phyloP scores from a whole-genome alignment of 2,797 vertebrate genomes.

The Natrix natrix region DNA sequence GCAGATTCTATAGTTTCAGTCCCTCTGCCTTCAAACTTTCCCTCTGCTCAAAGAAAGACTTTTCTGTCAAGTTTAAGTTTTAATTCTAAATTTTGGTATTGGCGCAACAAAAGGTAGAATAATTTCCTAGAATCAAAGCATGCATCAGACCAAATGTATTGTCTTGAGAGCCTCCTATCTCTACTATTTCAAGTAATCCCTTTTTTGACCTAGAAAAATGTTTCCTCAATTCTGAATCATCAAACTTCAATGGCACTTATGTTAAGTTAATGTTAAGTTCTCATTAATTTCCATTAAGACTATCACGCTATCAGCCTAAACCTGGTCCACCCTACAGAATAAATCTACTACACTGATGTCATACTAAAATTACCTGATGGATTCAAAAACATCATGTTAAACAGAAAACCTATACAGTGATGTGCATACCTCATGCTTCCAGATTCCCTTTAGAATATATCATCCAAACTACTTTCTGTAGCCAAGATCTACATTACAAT shows the following conservation, averaged over 20 bases:
- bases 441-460: not conserved
- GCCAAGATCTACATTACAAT: not conserved
- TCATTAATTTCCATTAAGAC: not conserved
- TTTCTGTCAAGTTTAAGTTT: not conserved
- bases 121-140: not conserved
- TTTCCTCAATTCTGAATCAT: not conserved
- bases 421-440: not conserved
- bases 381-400: not conserved
- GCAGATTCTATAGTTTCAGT: not conserved
- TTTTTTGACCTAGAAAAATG: not conserved
- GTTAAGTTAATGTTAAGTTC: not conserved
- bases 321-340: not conserved
- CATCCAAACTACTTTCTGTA: not conserved
- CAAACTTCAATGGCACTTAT: not conserved
- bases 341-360: not conserved
- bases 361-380: not conserved
- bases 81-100: not conserved
- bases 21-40: not conserved
- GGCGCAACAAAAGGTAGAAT: not conserved
- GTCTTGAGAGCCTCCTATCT: not conserved
- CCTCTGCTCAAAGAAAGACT: not conserved
- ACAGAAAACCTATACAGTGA: not conserved
- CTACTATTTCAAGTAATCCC: not conserved
- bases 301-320: not conserved
- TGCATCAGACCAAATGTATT: not conserved